Percentiles rank a stretch among this genome's conserved stretches.
Conservation (phyloP, 2,888 invertebrate genomes). For the Xestia c-nigrum region DNA sequence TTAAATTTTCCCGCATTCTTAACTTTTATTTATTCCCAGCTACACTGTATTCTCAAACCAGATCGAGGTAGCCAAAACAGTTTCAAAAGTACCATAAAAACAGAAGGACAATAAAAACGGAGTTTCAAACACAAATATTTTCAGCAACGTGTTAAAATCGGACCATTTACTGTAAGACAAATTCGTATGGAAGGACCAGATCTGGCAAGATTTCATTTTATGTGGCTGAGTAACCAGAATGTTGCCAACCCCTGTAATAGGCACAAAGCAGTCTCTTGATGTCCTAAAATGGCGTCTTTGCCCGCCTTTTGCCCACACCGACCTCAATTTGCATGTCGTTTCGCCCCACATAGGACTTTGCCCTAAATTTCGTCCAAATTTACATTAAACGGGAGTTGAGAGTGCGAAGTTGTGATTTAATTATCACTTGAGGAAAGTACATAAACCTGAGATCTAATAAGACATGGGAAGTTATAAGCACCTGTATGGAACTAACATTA, state of each 20-base stretch:
- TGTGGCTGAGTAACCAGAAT: conserved; percentile 39
- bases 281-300: conserved; percentile 43
- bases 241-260: conserved; percentile 35
- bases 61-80: not conserved
- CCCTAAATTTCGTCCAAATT: conserved; percentile 41
- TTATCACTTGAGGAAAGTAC: conserved; percentile 47
- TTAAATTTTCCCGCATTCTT: conserved; percentile 40
- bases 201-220: conserved; percentile 38
- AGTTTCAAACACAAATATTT: conserved; percentile 36
- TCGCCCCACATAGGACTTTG: conserved; percentile 20
- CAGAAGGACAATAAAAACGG: conserved; percentile 24
- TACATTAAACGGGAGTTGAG: conserved; percentile 44
- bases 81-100: conserved; percentile 36
- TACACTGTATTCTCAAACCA: conserved; percentile 30
- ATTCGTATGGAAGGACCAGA: conserved; percentile 31
- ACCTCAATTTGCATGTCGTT: conserved; percentile 60
- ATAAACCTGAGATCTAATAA: conserved; percentile 39
- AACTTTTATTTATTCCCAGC: conserved; percentile 18
- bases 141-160: conserved; percentile 22
- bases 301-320: conserved; percentile 37
- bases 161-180: conserved; percentile 33
- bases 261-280: conserved; percentile 23
- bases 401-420: conserved; percentile 52
- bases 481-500: conserved; percentile 30
- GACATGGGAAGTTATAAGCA: conserved; percentile 24